phyloP scores from a whole-genome alignment of 64 coral and sea anemone species.

The Platygyra sinensis region DNA sequence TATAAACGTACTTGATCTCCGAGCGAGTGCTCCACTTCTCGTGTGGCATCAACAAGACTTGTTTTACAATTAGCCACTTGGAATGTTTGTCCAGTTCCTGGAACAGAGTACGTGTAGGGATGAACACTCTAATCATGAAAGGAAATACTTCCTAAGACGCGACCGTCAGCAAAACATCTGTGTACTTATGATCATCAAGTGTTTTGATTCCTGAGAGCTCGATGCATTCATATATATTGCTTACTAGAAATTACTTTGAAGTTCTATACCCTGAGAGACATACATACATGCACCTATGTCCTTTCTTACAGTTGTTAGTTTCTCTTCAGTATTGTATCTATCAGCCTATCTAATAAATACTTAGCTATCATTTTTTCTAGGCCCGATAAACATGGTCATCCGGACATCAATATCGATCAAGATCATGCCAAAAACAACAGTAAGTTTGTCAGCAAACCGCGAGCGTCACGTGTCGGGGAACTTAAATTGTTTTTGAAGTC shows the following conservation, averaged over 20 bases:
- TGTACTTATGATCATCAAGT: not conserved
- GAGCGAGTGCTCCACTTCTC: not conserved
- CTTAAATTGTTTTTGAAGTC: not conserved
- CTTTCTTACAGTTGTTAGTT: not conserved
- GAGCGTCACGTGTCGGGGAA: not conserved
- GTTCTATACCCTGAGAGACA: not conserved
- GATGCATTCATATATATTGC: not conserved
- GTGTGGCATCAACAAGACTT: not conserved
- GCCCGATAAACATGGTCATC: too few species aligned
- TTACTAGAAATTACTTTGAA: not conserved
- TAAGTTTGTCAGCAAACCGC: not conserved
- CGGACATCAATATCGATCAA: too few species aligned
- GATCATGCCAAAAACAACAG: not conserved
- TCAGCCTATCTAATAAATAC: too few species aligned
- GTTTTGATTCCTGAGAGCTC: not conserved
- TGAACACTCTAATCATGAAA: not conserved
- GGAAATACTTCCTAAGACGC: too few species aligned
- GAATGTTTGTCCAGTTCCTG: constrained; percentile 12
- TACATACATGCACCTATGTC: not conserved
- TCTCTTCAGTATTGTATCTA: too few species aligned
- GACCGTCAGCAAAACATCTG: not conserved
- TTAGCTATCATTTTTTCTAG: too few species aligned
- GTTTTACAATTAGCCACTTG: not conserved
- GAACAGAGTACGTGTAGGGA: not conserved
- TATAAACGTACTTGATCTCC: not conserved